Percentiles rank a stretch among this genome's conserved stretches.
These are phyloP conservation scores for Neogobius melanostomus DNA, from an alignment of 2,113 vertebrate genomes.

Conservation along the genomic window DNA sequence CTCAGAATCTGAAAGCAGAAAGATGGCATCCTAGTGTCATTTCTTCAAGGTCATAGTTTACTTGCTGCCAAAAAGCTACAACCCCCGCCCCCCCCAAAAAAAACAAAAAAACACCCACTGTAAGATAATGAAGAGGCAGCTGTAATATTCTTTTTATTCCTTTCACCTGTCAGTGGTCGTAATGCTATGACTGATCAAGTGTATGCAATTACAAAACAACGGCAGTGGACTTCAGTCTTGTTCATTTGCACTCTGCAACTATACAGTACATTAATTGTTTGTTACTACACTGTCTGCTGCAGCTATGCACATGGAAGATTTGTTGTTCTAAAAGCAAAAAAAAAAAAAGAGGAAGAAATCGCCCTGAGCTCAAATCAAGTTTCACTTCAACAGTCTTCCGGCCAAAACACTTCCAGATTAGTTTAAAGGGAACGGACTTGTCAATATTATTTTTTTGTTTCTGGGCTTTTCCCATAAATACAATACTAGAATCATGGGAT, in stretches of 20 bases:
- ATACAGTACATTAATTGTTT: background rate
- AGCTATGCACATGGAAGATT: constrained; percentile 7
- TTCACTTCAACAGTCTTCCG: constrained; percentile 2
- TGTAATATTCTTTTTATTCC: too few relatives aligned
- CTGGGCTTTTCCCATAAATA: too few relatives aligned
- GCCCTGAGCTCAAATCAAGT: constrained; percentile 4
- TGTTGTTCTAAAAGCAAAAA: background rate
- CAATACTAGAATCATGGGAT: too few relatives aligned
- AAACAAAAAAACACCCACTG: too few relatives aligned
- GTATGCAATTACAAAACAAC: background rate
- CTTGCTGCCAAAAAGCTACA: too few relatives aligned
- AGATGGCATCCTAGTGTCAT: too few relatives aligned
- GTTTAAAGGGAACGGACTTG: background rate
- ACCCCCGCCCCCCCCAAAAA: too few relatives aligned
- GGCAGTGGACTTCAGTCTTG: background rate
- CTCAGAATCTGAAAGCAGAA: too few relatives aligned
- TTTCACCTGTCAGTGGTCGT: too few relatives aligned
- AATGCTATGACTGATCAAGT: background rate
- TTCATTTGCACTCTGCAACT: background rate
- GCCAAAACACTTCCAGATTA: background rate
- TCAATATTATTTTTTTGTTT: too few relatives aligned
- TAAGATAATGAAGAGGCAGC: too few relatives aligned
- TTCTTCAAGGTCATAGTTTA: too few relatives aligned
- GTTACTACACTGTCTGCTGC: background rate
- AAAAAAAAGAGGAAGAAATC: background rate